These are phyloP conservation scores for Holothuria scabra DNA, from an alignment of 53 echinoderm and acorn worm species.

Conservation along the genomic window DNA sequence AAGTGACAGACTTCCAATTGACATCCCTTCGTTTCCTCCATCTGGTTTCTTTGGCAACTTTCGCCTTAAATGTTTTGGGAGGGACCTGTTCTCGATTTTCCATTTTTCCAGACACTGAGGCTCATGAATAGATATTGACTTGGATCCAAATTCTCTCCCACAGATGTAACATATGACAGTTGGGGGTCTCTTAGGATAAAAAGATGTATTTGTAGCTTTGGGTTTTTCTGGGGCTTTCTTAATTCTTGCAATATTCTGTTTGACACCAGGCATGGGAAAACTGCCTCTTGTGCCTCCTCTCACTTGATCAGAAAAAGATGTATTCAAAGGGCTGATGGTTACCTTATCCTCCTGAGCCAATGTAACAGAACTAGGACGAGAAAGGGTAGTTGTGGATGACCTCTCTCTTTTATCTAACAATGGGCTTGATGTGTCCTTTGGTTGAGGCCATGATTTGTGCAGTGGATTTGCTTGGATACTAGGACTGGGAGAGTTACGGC, in stretches of 20 bases:
- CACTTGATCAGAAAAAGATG: background rate
- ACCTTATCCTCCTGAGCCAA: slow-evolving; percentile 67
- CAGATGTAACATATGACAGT: slow-evolving; percentile 95
- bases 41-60: slow-evolving; percentile 81
- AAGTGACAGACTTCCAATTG: slow-evolving; percentile 40
- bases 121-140: slow-evolving; percentile 97
- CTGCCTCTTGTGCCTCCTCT: background rate
- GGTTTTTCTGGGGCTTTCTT: slow-evolving; percentile 21
- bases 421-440: slow-evolving; percentile 8
- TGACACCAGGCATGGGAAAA: background rate
- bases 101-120: slow-evolving; percentile 96
- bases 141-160: slow-evolving; percentile 93
- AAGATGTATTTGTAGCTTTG: slow-evolving; percentile 2
- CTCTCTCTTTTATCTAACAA: slow-evolving; percentile 45
- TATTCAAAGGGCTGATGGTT: slow-evolving; percentile 51
- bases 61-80: slow-evolving; percentile 83
- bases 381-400: slow-evolving; percentile 79
- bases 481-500: background rate
- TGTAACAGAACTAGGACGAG: slow-evolving; percentile 86
- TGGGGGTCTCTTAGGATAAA: slow-evolving; percentile 63
- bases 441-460: slow-evolving; percentile 27
- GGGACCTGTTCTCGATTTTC: slow-evolving; percentile 77
- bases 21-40: background rate
- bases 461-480: background rate
- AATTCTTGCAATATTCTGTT: background rate